Base-by-base conservation (phyloP, 2,888 invertebrate genomes). In the Mythimna vitellina region DNA sequence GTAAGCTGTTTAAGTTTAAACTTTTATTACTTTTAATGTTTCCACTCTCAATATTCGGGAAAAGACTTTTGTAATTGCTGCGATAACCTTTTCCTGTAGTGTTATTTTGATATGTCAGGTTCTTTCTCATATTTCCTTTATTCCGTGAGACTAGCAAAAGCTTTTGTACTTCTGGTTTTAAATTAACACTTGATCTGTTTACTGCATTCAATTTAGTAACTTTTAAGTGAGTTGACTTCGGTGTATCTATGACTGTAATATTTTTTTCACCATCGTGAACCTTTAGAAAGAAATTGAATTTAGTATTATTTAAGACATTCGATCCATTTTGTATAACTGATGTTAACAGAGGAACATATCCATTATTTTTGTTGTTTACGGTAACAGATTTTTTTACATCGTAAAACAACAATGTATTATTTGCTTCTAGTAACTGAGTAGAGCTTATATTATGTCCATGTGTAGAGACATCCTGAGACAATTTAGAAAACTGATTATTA, bases 1-100 rank as follows among this genome's bases (percentile, higher is more conserved):
- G 64, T 35, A 86, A 70, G 57, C 79, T 81, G 10, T 60, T 73
- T 57, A 83, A 79, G 51, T 75, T 53, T 1, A 74, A 46, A 12
- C 25, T 49, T 35, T 64, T 53, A 22, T 70, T 56, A 32, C 14
- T 10, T 35, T 79, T 60, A 5, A 25, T 25, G 20, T 66, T 64
- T 4, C 14, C 10, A 46, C 12, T 46, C 1, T 61, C n/a, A 2
- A 35, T 25, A 54, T 51, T 56, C 20, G 71, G 54, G 9, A 54
- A 64, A 54, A 65, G 4, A n/a, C 17, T 61, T n/a, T 57, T 49
- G 1, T 46, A 38, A 46, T 78, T 51, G 7, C 29, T 61, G 0
- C 10, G 9, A n/a, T 51, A 38, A 20, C 5, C 20, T 10, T 53
- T 25, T 56, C 4, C 25, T n/a, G 4, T 46, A 8, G 38, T 51